A percentile compares a stretch with the other conserved stretches of the same genome.
Evolutionary conservation across 1,140 invertebrate species (phyloP).

Genomic region (Patella vulgata): DNA sequence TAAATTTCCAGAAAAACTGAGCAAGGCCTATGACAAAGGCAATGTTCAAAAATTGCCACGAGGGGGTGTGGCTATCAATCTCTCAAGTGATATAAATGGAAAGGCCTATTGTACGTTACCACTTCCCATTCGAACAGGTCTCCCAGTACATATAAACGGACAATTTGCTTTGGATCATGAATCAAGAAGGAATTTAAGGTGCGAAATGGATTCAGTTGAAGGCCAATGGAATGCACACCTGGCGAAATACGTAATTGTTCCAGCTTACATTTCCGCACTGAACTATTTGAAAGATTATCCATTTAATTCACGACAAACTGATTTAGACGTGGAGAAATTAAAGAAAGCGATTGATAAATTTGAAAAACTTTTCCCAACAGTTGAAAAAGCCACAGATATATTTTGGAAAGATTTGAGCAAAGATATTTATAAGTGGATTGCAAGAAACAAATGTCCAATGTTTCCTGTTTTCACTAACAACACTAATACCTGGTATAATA

Average conservation of each 20-base stretch:
- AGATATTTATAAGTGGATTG: slow-evolving; percentile 9
- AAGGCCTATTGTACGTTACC: slow-evolving; percentile 60
- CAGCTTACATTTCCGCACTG: slow-evolving; percentile 39
- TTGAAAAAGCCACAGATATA: slow-evolving; percentile 2
- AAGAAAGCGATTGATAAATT: background rate
- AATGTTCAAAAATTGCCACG: too few species aligned
- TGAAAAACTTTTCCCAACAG: slow-evolving; percentile 26
- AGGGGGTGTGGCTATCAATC: slow-evolving; percentile 51
- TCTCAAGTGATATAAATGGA: slow-evolving; percentile 1
- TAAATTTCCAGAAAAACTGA: slow-evolving; percentile 16
- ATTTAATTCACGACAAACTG: background rate
- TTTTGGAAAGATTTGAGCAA: slow-evolving; percentile 19
- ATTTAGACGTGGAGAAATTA: background rate
- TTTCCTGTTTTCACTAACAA: slow-evolving; percentile 13
- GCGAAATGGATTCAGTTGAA: slow-evolving; percentile 22
- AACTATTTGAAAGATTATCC: slow-evolving; percentile 12
- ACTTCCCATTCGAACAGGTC: slow-evolving; percentile 48
- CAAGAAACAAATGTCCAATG: background rate
- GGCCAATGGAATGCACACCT: slow-evolving; percentile 54
- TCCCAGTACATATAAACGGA: too few species aligned
- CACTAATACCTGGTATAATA: too few species aligned
- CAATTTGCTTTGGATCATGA: slow-evolving; percentile 62
- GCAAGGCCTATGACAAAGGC: slow-evolving; percentile 25
- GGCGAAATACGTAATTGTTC: slow-evolving; percentile 41
- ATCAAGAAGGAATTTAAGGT: slow-evolving; percentile 53